A percentile compares a stretch with the other conserved stretches of the same genome.
Evolutionary conservation across 2,797 vertebrate species (phyloP).

Genomic region (Lutjanus argentimaculatus): DNA sequence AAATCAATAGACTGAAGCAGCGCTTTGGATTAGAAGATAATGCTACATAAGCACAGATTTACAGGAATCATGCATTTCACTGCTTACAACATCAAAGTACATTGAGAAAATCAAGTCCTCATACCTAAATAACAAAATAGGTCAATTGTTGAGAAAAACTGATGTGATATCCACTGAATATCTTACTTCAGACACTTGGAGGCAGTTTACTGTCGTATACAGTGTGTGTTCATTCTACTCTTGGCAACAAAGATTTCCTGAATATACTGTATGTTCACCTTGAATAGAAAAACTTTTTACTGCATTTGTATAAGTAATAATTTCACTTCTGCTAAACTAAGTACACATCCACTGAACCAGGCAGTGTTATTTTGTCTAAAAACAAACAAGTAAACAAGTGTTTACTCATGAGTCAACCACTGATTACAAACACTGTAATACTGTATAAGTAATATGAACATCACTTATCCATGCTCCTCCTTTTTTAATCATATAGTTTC

Average conservation of each 20-base stretch:
- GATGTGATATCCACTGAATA: constrained; percentile 18
- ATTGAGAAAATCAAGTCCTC: constrained; percentile 13
- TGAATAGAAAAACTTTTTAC: constrained; percentile 35
- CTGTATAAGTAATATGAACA: constrained; percentile 18
- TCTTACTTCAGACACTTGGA: constrained; percentile 38
- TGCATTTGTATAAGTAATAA: constrained; percentile 17
- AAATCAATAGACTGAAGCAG: constrained; percentile 19
- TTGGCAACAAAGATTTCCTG: constrained; percentile 37
- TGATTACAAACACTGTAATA: constrained; percentile 34
- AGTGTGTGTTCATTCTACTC: constrained; percentile 9
- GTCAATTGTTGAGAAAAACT: not conserved
- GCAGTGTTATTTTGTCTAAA: constrained; percentile 35
- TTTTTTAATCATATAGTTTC: constrained; percentile 3
- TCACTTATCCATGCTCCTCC: constrained; percentile 24
- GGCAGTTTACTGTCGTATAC: constrained; percentile 30
- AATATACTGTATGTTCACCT: constrained; percentile 24
- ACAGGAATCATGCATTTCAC: constrained; percentile 63
- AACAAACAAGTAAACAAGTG: constrained; percentile 36
- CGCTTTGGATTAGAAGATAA: constrained; percentile 47
- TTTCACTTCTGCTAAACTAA: constrained; percentile 25
- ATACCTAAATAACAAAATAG: too few relatives aligned
- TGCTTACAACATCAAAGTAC: constrained; percentile 43
- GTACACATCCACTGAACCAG: constrained; percentile 19
- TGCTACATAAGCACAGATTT: constrained; percentile 53
- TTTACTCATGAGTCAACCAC: constrained; percentile 13